Base-by-base conservation (phyloP, 2,797 vertebrate genomes). In the Gadopsis marmoratus region DNA sequence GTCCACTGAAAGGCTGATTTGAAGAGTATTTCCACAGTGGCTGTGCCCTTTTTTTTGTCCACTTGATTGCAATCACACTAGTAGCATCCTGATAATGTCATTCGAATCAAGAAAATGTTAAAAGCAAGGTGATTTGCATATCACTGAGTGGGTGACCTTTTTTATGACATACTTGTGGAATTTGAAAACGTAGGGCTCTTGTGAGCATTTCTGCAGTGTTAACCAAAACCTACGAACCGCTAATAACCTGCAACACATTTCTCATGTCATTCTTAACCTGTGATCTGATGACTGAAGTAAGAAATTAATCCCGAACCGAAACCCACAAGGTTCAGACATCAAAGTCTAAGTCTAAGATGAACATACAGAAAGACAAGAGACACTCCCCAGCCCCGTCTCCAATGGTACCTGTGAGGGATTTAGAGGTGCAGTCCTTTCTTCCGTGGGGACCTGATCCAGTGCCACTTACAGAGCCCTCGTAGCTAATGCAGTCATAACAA, bases 361-460 rank as follows among this genome's bases (percentile, higher is more conserved):
- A 75, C 2, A 80, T 1, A 86, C 23, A 93, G n/a, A 91, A 53
- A 92, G 72, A 89, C 59, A 90, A 77, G 55, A 90, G 72, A 91
- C 61, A 79, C 68, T 75, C 86, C 88, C 89, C 86, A 83, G 62
- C 88, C 92, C 90, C 80, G 23, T 87, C 86, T 92, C 83, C 86
- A 79, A 8, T 79, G 91, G 94, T 96, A 99, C 97, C 98, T 91
- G 97, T 97, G 88, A 97, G 97, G 76, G 97, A 95, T 95, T 97
- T 97, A 94, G 97, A 96, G 89, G 96, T 96, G 82, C 95, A 88
- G 86, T 97, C 97, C 92, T 96, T 97, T 92, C 97, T 96, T 96
- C 97, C 96, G 95, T 88, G 95, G 96, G 86, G 97, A 96, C 76
- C 93, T 91, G 94, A 89, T 95, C 94, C 94, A 92, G 93, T 93